Base-by-base conservation (phyloP, 1,140 invertebrate species). In the Rhopalosiphum maidis region DNA sequence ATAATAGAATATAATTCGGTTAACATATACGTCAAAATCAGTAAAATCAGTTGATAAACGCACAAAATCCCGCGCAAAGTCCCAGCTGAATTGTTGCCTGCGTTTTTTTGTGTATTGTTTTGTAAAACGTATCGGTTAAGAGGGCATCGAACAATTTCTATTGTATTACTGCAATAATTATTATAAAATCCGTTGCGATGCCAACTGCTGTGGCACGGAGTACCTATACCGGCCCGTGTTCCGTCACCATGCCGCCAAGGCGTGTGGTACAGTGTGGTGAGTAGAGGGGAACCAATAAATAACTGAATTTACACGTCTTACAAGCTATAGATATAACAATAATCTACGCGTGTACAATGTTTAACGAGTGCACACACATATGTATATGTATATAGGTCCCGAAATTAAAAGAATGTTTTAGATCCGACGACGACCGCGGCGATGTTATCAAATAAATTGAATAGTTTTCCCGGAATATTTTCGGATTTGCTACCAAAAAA, bases 381-480 rank as follows among this genome's bases (percentile, higher is more conserved):
- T 30, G 30, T 15, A 30, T 15, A 4, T 51, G 3, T 77, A n/a
- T 77, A 77, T 77, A n/a, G 60, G 15, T 77, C 46, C 41, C 41
- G 25, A 83, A 83, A 83, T 83, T 37, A 83, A 83, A 37, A 83
- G 35, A 83, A 83, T 83, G 35, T 83, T 37, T 83, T 37, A 22
- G 21, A 83, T 83, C 21, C 77, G 2, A 35, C 7, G 2, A 35
- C 7, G 18, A 83, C 77, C 77, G 35, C 77, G 35, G 77, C 2
- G n/a, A 77, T 77, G n/a, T n/a, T n/a, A 77, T n/a, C 60, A 77
- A 77, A 77, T 77, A 77, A 77, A 77, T 77, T 18, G 60, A 77
- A 77, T n/a, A 77, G 60, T 77, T 77, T 77, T 77, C 60, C n/a
- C 2, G 60, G 60, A 77, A 77, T 77, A n/a, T n/a, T 77, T 77